A percentile compares a stretch with the other conserved stretches of the same genome.
These are phyloP conservation scores for Protodeltote pygarga DNA, from an alignment of 2,888 invertebrate species.

Conservation along the genomic window DNA sequence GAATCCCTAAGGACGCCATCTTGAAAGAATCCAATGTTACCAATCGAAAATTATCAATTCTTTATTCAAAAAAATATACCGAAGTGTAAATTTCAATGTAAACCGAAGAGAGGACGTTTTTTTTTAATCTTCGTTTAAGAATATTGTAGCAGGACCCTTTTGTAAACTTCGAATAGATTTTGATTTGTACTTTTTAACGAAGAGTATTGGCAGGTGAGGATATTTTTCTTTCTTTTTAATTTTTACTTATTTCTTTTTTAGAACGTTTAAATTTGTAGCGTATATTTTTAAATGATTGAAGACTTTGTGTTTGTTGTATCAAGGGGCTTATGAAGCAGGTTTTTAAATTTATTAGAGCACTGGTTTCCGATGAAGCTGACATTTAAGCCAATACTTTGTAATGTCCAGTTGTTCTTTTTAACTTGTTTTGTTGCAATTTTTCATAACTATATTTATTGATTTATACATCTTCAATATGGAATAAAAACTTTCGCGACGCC, in stretches of 20 bases:
- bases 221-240: conserved; percentile 21
- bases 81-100: conserved; percentile 42
- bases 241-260: conserved; percentile 22
- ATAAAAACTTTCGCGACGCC: too few relatives aligned
- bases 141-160: conserved; percentile 37
- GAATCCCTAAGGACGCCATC: conserved; percentile 14
- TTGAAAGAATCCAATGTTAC: conserved; percentile 29
- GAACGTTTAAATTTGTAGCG: conserved; percentile 21
- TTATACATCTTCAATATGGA: too few relatives aligned
- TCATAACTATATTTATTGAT: too few relatives aligned
- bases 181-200: conserved; percentile 46
- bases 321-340: conserved; percentile 1
- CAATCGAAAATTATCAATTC: conserved; percentile 46
- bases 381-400: too few relatives aligned
- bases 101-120: conserved; percentile 23
- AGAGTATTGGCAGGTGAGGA: conserved; percentile 40
- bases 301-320: conserved; percentile 10
- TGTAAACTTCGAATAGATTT: conserved; percentile 41
- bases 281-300: conserved; percentile 10
- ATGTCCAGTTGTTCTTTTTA: too few relatives aligned
- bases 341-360: conserved; percentile 2
- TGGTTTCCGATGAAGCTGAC: conserved; percentile 3
- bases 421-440: too few relatives aligned
- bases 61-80: conserved; percentile 36
- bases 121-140: conserved; percentile 43